Base-by-base conservation (phyloP, 1,140 invertebrate species). In the Achatina immaculata region DNA sequence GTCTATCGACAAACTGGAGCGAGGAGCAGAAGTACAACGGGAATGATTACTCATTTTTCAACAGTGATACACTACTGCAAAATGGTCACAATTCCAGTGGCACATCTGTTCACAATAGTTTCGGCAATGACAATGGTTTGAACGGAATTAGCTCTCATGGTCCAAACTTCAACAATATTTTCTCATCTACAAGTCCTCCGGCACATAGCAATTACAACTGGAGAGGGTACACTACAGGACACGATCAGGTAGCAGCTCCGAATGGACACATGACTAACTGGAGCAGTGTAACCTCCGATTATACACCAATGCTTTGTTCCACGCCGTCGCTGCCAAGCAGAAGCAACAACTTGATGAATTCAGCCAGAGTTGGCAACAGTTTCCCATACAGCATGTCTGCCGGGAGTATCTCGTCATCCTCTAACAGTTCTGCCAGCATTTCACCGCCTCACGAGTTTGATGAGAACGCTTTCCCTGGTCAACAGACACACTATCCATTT, bases 1-100 rank as follows among this genome's bases (percentile, higher is more conserved):
- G 34, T 24, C 45, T 80, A 9, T 62, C 78, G 11, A n/a, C 43
- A 72, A 85, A 62, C 76, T 71, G 48, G 21, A 92, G 84, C 21
- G 86, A 89, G 72, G 90, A 91, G 73, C 92, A 91, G 81, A 90
- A 90, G 80, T 84, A 83, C 38, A 92, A 91, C 85, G 90, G 90
- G 31, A 86, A 76, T 76, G 74, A 76, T 45, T 58, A 31, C 36
- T 43, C 45, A 7, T 76, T 14, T 31, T 76, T 4, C 31, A 4
- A 76, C 55, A 40, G 16, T 31, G 74, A 76, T 6, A 6, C 36
- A n/a, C 51, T 43, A 16, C 55, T 31, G 34, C 74, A 45, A 4
- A 79, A 71, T 31, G 68, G 65, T 43, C 21, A 45, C 78, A 48
- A n/a, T 36, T 66, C 55, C 24, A 51, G 28, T 45, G 16, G 43